These are phyloP conservation scores for Promerops cafer DNA, from an alignment of 2,113 vertebrate species.

Conservation along the genomic window DNA sequence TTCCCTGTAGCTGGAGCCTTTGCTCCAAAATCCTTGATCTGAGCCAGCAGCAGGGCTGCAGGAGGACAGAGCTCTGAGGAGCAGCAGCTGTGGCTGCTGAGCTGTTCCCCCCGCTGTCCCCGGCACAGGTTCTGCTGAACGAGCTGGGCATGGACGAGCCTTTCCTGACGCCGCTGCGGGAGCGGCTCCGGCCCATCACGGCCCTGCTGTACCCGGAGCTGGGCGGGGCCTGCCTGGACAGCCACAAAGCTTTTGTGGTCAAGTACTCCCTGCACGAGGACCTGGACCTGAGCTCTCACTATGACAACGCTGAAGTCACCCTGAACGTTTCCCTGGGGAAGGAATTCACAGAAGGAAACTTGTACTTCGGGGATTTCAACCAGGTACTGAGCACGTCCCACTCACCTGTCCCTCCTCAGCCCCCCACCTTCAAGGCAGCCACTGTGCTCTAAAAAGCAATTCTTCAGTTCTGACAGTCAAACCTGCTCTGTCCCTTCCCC, in stretches of 20 bases:
- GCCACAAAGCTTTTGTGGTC: slow-evolving; percentile 92
- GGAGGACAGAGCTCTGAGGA: neutral
- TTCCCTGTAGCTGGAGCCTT: neutral
- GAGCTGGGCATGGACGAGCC: slow-evolving; percentile 89
- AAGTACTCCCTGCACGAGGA: slow-evolving; percentile 85
- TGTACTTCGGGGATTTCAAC: slow-evolving; percentile 89
- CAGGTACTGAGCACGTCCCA: slow-evolving; percentile 69
- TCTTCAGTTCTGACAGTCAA: neutral
- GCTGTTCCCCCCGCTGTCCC: neutral
- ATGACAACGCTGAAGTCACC: slow-evolving; percentile 93
- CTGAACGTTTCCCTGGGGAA: slow-evolving; percentile 90
- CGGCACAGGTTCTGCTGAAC: slow-evolving; percentile 75
- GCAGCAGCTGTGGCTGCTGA: neutral
- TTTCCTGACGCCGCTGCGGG: slow-evolving; percentile 84
- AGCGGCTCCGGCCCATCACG: slow-evolving; percentile 81
- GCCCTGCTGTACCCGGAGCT: slow-evolving; percentile 85
- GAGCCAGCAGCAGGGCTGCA: neutral
- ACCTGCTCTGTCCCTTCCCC: neutral
- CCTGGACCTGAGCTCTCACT: slow-evolving; percentile 87
- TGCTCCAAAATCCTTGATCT: neutral
- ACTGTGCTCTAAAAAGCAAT: neutral
- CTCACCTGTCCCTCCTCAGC: neutral
- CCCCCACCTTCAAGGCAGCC: neutral
- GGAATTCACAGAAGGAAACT: slow-evolving; percentile 85
- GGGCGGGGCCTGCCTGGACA: slow-evolving; percentile 83